Conservation (phyloP, 2,797 vertebrate genomes). For the Enteromius treurensis region DNA sequence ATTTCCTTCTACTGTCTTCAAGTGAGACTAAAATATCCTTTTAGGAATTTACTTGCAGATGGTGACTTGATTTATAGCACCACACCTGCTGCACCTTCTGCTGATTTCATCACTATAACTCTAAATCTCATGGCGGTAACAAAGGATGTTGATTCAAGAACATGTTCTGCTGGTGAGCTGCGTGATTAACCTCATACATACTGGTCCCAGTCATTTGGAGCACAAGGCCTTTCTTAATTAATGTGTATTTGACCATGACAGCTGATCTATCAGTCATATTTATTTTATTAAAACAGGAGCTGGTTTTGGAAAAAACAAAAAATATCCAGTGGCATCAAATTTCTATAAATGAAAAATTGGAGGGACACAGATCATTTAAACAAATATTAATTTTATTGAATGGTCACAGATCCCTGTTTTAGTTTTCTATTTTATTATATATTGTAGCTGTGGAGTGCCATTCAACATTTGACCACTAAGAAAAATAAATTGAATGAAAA, state of each 20-base stretch:
- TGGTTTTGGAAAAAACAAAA: background rate
- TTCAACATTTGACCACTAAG: too few species aligned
- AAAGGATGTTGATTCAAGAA: constrained; percentile 1
- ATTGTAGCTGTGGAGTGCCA: background rate
- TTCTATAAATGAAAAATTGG: background rate
- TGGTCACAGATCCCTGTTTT: background rate
- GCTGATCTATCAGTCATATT: background rate
- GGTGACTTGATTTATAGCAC: background rate
- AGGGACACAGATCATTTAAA: background rate
- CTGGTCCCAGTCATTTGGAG: background rate
- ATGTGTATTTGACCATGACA: background rate
- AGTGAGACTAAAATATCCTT: background rate
- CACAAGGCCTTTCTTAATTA: background rate
- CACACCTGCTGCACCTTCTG: background rate
- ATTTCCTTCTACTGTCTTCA: background rate
- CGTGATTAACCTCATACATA: background rate
- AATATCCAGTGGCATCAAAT: background rate
- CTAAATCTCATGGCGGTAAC: background rate
- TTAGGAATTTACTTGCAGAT: background rate
- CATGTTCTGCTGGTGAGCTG: background rate
- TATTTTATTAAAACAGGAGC: background rate
- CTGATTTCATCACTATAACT: background rate
- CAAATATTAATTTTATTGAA: background rate
- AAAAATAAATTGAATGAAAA: background rate
- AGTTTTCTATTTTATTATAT: background rate